These are phyloP conservation scores for Hippocampus guttulatus DNA, from an alignment of 2,113 vertebrate species.

Conservation along the genomic window DNA sequence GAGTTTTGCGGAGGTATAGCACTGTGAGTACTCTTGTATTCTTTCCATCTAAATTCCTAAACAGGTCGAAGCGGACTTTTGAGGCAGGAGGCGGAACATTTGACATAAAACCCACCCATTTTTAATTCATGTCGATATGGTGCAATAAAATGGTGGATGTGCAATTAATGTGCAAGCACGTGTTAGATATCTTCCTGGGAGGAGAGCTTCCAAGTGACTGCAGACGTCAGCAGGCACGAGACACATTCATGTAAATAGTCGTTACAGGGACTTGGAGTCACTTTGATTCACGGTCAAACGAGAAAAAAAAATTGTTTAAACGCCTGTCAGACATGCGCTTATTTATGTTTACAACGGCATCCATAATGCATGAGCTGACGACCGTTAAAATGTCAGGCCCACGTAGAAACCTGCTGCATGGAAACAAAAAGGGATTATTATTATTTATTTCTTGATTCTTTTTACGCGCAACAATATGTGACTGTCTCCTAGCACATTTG, in stretches of 20 bases:
- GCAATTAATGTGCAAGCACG: neutral
- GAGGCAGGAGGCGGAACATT: neutral
- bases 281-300: constrained; percentile 1
- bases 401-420: neutral
- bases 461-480: neutral
- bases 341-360: constrained; percentile 6
- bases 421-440: neutral
- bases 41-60: neutral
- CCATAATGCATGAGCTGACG: constrained; percentile 5
- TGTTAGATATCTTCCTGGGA: neutral
- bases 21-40: neutral
- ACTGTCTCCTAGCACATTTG: neutral
- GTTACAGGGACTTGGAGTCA: neutral
- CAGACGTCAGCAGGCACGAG: neutral
- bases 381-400: constrained; percentile 1
- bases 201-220: neutral
- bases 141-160: neutral
- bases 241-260: neutral
- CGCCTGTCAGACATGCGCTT: neutral
- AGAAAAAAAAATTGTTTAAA: neutral
- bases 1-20: neutral
- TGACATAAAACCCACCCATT: neutral
- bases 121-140: neutral
- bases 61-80: neutral
- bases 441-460: neutral